phyloP scores from a whole-genome alignment of 2,797 vertebrate species.

The Acrocephalus scirpaceus region DNA sequence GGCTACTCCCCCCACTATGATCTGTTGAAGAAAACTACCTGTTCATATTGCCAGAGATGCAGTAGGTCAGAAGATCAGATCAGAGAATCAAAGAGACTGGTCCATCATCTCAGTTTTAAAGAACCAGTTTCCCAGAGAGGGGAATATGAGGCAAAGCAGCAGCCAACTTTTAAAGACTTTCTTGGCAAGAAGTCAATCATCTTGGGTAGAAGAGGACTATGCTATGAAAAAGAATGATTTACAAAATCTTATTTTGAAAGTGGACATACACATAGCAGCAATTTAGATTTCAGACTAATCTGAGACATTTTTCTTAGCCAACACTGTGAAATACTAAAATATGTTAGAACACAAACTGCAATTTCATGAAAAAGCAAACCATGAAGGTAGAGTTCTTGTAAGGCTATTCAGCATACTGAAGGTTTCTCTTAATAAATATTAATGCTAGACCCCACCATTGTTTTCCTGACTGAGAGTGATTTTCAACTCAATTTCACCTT shows the following conservation, averaged over 20 bases:
- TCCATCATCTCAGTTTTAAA: background rate
- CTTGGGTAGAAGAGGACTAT: background rate
- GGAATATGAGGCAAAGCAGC: background rate
- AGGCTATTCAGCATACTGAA: background rate
- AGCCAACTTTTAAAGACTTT: background rate
- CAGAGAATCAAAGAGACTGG: background rate
- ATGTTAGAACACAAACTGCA: background rate
- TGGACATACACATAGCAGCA: background rate
- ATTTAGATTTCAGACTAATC: background rate
- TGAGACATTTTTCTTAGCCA: background rate
- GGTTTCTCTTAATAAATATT: background rate
- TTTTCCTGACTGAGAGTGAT: background rate
- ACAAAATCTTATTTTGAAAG: background rate
- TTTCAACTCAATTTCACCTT: background rate
- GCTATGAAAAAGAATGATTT: background rate
- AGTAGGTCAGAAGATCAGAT: background rate
- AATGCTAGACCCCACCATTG: background rate
- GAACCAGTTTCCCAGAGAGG: background rate
- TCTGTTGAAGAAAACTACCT: conserved; percentile 76
- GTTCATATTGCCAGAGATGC: background rate
- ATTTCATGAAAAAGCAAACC: background rate
- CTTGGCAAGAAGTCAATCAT: background rate
- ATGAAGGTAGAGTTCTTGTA: background rate
- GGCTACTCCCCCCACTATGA: conserved; percentile 92
- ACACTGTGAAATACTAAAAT: background rate